These are phyloP conservation scores for Ancistrus triradiatus DNA, from an alignment of 2,113 vertebrate species.

Conservation along the genomic window DNA sequence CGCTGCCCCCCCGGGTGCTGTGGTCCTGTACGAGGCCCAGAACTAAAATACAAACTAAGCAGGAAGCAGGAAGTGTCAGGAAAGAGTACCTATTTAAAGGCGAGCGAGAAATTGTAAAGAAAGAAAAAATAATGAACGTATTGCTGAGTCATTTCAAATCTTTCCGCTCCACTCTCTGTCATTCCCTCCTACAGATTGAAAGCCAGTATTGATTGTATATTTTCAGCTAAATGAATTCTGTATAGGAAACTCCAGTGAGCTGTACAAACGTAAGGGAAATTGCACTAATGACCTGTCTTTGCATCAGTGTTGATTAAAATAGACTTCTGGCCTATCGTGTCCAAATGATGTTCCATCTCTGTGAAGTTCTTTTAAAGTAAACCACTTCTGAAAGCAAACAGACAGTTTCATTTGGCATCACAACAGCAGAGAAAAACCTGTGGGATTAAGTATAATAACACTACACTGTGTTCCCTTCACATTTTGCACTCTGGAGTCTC, in stretches of 20 bases:
- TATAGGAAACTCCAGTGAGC: slow-evolving; percentile 18
- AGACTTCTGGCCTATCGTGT: slow-evolving; percentile 24
- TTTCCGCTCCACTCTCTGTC: slow-evolving; percentile 18
- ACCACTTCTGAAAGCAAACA: slow-evolving; percentile 9
- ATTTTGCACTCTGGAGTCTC: neutral
- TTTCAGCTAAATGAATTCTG: slow-evolving; percentile 24
- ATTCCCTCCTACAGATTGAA: slow-evolving; percentile 10
- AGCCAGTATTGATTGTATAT: slow-evolving; percentile 35
- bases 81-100: neutral
- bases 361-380: slow-evolving; percentile 10
- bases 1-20: no score
- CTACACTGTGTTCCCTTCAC: slow-evolving; percentile 1
- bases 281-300: slow-evolving; percentile 23
- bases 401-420: slow-evolving; percentile 16
- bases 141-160: slow-evolving; percentile 15
- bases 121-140: slow-evolving; percentile 8
- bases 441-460: slow-evolving; percentile 10
- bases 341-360: slow-evolving; percentile 9
- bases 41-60: no score
- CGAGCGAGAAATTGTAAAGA: slow-evolving; percentile 19
- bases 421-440: slow-evolving; percentile 1
- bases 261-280: slow-evolving; percentile 27
- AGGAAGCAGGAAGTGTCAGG: no score
- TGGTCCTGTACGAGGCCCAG: no score
- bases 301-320: slow-evolving; percentile 23